These are phyloP conservation scores for Syngnathus typhle DNA, from an alignment of 2,113 vertebrate species.

Conservation along the genomic window DNA sequence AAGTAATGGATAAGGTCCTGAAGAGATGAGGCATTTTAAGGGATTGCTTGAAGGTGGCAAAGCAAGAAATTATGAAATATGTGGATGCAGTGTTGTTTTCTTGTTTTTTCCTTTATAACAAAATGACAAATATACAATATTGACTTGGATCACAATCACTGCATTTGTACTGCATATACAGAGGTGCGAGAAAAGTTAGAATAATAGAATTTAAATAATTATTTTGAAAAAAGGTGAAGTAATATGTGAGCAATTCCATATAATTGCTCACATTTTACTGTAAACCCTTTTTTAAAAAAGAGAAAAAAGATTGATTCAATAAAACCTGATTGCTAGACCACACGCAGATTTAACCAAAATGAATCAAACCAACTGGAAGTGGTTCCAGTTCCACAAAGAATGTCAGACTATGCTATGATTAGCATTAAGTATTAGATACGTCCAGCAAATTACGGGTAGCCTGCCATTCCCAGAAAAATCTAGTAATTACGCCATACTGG, in stretches of 20 bases:
- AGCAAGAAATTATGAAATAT: too few species aligned
- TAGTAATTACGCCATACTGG: conserved; percentile 8
- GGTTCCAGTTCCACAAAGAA: not conserved
- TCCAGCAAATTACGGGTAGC: conserved; percentile 16
- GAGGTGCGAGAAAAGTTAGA: not conserved
- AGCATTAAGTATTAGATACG: not conserved
- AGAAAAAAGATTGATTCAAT: not conserved
- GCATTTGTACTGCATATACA: not conserved
- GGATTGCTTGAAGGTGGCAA: too few species aligned
- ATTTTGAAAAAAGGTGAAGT: not conserved
- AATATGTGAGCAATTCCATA: not conserved
- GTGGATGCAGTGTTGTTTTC: not conserved
- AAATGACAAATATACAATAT: not conserved
- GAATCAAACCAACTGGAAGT: conserved; percentile 1
- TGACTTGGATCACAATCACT: not conserved
- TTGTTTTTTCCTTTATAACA: not conserved
- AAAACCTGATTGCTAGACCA: not conserved
- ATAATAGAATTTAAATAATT: not conserved
- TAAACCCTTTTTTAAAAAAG: too few species aligned
- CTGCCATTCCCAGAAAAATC: conserved; percentile 10
- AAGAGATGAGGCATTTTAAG: too few species aligned
- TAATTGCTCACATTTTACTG: not conserved
- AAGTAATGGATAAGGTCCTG: too few species aligned
- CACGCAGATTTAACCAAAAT: not conserved
- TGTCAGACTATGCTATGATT: conserved; percentile 17